Evolutionary conservation across 2,113 vertebrate genomes (phyloP), one percentile per base, ranked within the genome.

Genomic region (Ranitomeya imitator): DNA sequence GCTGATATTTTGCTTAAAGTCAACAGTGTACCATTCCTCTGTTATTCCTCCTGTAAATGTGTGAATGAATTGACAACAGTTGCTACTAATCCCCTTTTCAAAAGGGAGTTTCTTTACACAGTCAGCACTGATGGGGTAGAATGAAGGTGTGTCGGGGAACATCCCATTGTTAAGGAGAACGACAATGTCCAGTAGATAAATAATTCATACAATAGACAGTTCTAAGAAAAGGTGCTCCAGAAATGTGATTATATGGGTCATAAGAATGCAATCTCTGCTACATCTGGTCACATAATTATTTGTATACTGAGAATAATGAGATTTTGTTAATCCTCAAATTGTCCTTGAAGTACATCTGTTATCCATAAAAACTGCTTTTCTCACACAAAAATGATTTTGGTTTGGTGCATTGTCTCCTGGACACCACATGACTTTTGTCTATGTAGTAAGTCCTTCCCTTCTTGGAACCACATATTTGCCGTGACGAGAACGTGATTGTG

Each of bases 321-420:
- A 83, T 83, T 83, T 65, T 45, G 45, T 14, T 83, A 65, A 65
- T 52, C 60, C 60, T 83, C 2, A 67, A 67, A 83, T 37, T 63
- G 80, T 83, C 26, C 60, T 83, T 65, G 18, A 83, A 65, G 37
- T 83, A 52, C 81, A 83, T 83, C 81, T 83, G 81, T 67, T n/a
- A 14, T 19, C 16, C 31, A 83, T 83, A 51, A 83, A 65, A 51
- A 67, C 9, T 13, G 18, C 7, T 67, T 67, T 83, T 83, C 61
- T 67, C 61, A 65, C 31, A 6, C 31, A 83, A 21, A 65, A 83
- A 83, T 63, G 60, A 83, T 51, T 63, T 63, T 21, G 1, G 19
- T 65, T 21, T 51, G 59, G 60, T 51, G 45, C 65, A 83, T 83
- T 52, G 51, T 65, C 59, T 83, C 26, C 61, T 51, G 21, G 31